Evolutionary conservation across 2,888 invertebrate genomes (phyloP), one percentile per base, ranked within the genome.

Genomic region (Habroteleia sp.): DNA sequence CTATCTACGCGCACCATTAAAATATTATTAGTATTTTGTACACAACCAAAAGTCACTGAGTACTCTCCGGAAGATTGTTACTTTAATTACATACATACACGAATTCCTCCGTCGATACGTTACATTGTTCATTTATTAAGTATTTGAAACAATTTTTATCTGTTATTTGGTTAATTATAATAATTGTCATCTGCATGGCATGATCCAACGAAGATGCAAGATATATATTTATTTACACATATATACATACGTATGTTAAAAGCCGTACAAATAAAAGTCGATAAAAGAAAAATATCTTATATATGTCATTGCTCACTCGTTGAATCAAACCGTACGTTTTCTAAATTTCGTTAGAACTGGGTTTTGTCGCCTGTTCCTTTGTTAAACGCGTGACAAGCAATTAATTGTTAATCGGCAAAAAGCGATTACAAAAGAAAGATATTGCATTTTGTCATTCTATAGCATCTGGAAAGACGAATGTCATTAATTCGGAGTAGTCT

Each of bases 161-260:
- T 54, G n/a, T 58, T 56, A 72, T 13, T 4, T 60, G 31, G 33
- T 46, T 69, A 46, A 46, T 37, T 31, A 29, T 1, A 14, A 6
- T 25, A 35, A n/a, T n/a, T 72, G 11, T 52, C 35, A 7, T 42
- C 33, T 46, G 52, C 58, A 54, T 37, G 68, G 41, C 65, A 17
- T 52, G 63, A 77, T 42, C 68, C 65, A 78, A 77, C 77, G 79
- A 80, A 66, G 75, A 77, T 65, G 74, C 79, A 78, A 78, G 79
- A 79, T 75, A 63, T 79, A 79, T 80, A 73, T 58, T 65, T 73
- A 65, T 73, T 50, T 73, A 73, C 72, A 80, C 78, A 78, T 79
- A 81, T 81, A 76, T 80, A 80, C 80, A 80, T 79, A 76, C 77
- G 76, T 74, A 71, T 78, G 77, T 63, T 42, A 39, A 71, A 66